Percentiles rank a stretch among this genome's conserved stretches.
Evolutionary conservation across 2,113 vertebrate genomes (phyloP).

Genomic region (Syngnathus scovelli): DNA sequence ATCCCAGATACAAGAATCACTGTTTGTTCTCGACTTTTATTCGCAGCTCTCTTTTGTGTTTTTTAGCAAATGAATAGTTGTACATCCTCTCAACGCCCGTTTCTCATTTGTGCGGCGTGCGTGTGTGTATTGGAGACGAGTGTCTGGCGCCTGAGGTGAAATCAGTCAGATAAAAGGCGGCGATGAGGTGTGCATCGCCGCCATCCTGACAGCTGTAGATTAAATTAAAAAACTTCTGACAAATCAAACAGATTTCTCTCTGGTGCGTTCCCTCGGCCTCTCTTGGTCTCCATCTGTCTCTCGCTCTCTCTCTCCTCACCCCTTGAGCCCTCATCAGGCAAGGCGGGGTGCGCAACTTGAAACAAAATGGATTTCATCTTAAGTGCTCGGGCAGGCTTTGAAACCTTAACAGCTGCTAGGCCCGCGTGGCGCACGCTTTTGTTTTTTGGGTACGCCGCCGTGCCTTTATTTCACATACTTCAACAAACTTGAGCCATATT

Average conservation of each 20-base stretch:
- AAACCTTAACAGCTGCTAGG: slow-evolving; percentile 85
- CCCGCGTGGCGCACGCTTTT: slow-evolving; percentile 45
- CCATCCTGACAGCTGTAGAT: slow-evolving; percentile 98
- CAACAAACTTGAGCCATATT: slow-evolving; percentile 96
- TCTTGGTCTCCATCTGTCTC: slow-evolving; percentile 61
- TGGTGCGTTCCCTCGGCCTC: slow-evolving; percentile 58
- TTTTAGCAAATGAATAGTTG: slow-evolving; percentile 38
- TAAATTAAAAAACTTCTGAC: slow-evolving; percentile 96
- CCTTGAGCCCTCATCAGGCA: slow-evolving; percentile 85
- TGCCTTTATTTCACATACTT: slow-evolving; percentile 78
- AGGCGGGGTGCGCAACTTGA: slow-evolving; percentile 84
- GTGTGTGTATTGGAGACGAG: slow-evolving; percentile 42
- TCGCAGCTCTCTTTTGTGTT: slow-evolving; percentile 29
- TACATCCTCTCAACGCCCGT: slow-evolving; percentile 21
- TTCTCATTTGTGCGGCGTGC: slow-evolving; percentile 33
- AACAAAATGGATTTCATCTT: slow-evolving; percentile 98
- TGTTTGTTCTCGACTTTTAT: slow-evolving; percentile 25
- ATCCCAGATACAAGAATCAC: slow-evolving; percentile 10
- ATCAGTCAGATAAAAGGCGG: slow-evolving; percentile 84
- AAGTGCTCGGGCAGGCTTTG: slow-evolving; percentile 85
- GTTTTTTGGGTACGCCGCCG: slow-evolving; percentile 67
- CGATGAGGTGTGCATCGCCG: slow-evolving; percentile 84
- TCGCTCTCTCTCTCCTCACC: slow-evolving; percentile 64
- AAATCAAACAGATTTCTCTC: slow-evolving; percentile 92
- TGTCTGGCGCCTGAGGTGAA: slow-evolving; percentile 81